Conservation (phyloP, 2,113 vertebrate species). For the Ovibos moschatus region DNA sequence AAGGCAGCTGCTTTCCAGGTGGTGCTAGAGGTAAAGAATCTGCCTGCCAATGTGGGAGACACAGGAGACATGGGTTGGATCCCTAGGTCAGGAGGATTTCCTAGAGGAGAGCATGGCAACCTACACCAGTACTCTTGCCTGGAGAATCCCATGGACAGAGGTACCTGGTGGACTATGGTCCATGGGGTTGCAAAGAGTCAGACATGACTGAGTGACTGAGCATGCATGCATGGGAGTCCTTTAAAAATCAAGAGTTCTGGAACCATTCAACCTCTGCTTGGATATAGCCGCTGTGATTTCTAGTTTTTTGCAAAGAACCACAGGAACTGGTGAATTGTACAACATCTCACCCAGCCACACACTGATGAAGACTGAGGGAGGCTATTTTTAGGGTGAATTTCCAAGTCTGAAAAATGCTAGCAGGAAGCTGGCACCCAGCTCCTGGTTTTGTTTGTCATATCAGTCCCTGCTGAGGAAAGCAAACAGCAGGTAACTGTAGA, state of each 20-base stretch:
- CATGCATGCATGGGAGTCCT: background rate
- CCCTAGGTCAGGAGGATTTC: background rate
- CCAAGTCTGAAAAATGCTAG: conserved; percentile 21
- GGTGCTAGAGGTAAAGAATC: background rate
- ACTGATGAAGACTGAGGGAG: background rate
- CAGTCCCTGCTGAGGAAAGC: conserved; percentile 56
- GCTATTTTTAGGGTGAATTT: conserved; percentile 44
- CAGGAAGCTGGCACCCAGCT: conserved; percentile 41
- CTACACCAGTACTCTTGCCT: background rate
- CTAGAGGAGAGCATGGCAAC: background rate
- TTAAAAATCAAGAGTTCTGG: background rate
- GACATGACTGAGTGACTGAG: background rate
- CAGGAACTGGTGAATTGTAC: background rate
- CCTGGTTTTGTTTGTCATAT: conserved; percentile 54
- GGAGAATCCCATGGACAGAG: background rate
- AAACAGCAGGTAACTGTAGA: conserved; percentile 68
- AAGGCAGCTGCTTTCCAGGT: background rate
- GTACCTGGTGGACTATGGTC: background rate
- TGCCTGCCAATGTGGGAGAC: background rate
- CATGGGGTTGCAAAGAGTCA: background rate
- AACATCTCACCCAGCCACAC: background rate
- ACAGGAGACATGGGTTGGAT: background rate
- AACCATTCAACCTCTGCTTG: background rate
- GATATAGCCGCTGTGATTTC: background rate
- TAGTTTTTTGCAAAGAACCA: background rate